These are phyloP conservation scores for Cinara cedri DNA, from an alignment of 2,888 invertebrate species.

Conservation along the genomic window DNA sequence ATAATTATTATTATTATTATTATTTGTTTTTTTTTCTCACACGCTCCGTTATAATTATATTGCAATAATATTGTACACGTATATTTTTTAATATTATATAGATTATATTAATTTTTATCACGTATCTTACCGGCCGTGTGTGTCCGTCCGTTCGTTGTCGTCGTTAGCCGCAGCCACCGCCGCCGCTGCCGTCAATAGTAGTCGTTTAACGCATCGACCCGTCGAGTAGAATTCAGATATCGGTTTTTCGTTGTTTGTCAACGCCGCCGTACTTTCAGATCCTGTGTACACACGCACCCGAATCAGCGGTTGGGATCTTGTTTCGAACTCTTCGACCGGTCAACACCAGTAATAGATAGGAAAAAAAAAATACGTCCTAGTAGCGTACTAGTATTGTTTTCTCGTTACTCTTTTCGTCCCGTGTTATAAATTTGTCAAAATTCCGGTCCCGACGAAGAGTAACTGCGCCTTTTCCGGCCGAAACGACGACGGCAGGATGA, in stretches of 20 bases:
- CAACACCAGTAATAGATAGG: not conserved
- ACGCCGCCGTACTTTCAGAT: not conserved
- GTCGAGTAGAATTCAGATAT: not conserved
- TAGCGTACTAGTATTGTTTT: not conserved
- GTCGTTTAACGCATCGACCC: constrained; percentile 12
- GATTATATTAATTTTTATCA: constrained; percentile 6
- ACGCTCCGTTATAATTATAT: not conserved
- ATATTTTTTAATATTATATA: not conserved
- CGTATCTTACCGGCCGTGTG: constrained; percentile 13
- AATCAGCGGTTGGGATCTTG: not conserved
- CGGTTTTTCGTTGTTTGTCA: constrained; percentile 13
- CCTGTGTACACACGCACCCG: not conserved
- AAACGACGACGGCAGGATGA: constrained; percentile 71
- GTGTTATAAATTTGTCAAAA: constrained; percentile 69
- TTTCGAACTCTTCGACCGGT: not conserved
- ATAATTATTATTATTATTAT: too few species aligned
- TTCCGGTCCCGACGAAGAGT: constrained; percentile 82
- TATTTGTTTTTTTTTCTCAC: not conserved
- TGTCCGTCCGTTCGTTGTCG: not conserved
- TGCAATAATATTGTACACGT: not conserved
- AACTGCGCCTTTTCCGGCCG: constrained; percentile 76
- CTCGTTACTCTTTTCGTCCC: not conserved
- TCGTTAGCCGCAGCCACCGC: not conserved
- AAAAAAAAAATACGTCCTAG: too few species aligned
- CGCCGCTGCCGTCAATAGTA: not conserved